phyloP scores from a whole-genome alignment of 1,140 invertebrate genomes.

The Pygmarrhopalites habei region DNA sequence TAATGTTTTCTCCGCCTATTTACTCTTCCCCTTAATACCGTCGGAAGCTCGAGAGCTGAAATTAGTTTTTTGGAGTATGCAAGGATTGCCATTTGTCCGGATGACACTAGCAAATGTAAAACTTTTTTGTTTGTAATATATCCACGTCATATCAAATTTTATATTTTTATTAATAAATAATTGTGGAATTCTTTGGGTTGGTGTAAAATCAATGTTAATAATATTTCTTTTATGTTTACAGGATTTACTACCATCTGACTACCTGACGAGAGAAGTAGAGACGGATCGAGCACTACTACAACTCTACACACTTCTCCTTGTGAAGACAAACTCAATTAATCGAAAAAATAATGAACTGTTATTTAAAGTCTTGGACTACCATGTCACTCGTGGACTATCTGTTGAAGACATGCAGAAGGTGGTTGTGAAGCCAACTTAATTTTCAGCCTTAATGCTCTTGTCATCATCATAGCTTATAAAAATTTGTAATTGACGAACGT shows the following conservation, averaged over 20 bases:
- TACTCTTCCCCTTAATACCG: background rate
- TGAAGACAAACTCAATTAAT: conserved; percentile 3
- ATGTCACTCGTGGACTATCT: conserved; percentile 1
- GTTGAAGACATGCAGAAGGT: conserved; percentile 8
- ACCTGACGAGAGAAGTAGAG: conserved; percentile 5
- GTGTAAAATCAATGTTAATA: too few relatives aligned
- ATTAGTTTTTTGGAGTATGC: conserved; percentile 3
- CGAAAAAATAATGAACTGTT: background rate
- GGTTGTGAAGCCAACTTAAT: too few relatives aligned
- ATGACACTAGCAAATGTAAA: background rate
- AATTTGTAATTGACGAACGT: too few relatives aligned
- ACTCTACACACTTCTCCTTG: background rate
- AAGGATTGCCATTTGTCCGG: background rate
- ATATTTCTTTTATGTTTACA: background rate
- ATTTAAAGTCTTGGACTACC: conserved; percentile 3
- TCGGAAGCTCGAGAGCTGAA: background rate
- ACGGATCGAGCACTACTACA: conserved; percentile 1
- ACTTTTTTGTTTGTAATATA: background rate
- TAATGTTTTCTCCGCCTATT: conserved; percentile 5
- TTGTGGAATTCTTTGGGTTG: too few relatives aligned
- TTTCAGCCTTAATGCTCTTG: too few relatives aligned
- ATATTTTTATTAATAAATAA: too few relatives aligned
- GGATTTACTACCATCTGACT: background rate
- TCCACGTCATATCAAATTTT: too few relatives aligned
- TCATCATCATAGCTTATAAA: too few relatives aligned